Percentiles rank a stretch among this genome's conserved stretches.
phyloP scores from a whole-genome alignment of 2,113 vertebrate genomes.

The Cinclus mexicanus region DNA sequence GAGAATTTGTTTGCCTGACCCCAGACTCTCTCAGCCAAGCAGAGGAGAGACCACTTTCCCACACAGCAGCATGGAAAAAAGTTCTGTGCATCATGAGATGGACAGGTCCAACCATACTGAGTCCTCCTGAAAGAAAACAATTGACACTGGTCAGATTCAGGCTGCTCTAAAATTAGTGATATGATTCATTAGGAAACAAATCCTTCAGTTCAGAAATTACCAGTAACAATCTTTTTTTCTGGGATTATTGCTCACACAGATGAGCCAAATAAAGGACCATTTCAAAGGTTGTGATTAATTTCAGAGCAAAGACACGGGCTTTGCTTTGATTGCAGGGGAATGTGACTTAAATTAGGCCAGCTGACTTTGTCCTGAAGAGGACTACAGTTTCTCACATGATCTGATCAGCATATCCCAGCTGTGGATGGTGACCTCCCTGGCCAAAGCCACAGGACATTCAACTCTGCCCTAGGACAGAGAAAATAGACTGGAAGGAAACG shows the following conservation, averaged over 20 bases:
- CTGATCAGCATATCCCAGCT: neutral
- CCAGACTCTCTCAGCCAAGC: neutral
- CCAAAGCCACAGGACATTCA: neutral
- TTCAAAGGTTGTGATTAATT: neutral
- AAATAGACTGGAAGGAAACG: neutral
- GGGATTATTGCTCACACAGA: neutral
- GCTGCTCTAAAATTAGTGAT: neutral
- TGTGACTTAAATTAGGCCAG: neutral
- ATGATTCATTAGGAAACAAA: neutral
- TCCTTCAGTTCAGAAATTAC: neutral
- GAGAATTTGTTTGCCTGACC: neutral
- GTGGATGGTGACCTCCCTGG: neutral
- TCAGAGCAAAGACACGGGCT: neutral
- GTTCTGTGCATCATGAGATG: neutral
- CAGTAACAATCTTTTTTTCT: neutral
- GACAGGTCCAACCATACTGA: neutral
- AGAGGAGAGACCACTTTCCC: neutral
- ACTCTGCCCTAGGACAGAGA: neutral
- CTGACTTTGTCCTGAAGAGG: neutral
- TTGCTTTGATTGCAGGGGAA: constrained; percentile 9
- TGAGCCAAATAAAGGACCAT: neutral
- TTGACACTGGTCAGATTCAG: neutral
- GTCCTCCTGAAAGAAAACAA: constrained; percentile 6
- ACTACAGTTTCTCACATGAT: neutral
- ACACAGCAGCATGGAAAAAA: neutral